phyloP scores from a whole-genome alignment of 2,113 vertebrate species.

The Anser cygnoides region DNA sequence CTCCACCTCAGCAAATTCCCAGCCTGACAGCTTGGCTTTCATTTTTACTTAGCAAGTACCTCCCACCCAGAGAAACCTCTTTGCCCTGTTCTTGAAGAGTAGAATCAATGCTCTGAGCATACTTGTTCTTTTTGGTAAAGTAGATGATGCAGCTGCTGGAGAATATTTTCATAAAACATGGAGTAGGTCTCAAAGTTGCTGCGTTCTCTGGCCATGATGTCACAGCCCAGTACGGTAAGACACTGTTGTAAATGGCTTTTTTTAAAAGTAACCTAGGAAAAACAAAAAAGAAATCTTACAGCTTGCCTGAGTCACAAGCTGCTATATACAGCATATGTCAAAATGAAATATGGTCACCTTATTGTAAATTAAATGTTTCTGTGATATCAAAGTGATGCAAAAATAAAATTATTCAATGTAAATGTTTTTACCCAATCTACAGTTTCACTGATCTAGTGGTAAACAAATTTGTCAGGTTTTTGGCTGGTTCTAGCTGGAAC shows the following conservation, averaged over 20 bases:
- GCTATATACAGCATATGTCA: not conserved
- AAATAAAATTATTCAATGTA: not conserved
- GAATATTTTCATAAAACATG: slow-evolving; percentile 78
- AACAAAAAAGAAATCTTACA: not conserved
- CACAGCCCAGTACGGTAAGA: slow-evolving; percentile 72
- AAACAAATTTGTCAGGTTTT: not conserved
- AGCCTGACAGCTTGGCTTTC: not conserved
- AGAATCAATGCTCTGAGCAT: not conserved
- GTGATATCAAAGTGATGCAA: not conserved
- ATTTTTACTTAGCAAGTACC: not conserved
- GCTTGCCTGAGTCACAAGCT: not conserved
- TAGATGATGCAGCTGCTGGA: slow-evolving; percentile 67
- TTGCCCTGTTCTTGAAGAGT: not conserved
- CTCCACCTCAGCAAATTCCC: not conserved
- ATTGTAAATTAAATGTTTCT: not conserved
- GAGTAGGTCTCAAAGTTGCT: slow-evolving; percentile 79
- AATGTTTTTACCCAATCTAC: not conserved
- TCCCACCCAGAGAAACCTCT: not conserved
- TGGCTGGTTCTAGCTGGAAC: not conserved
- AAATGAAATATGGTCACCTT: not conserved
- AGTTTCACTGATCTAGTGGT: not conserved
- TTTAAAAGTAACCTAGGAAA: slow-evolving; percentile 70
- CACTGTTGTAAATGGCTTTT: slow-evolving; percentile 73
- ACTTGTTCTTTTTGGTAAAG: slow-evolving; percentile 77
- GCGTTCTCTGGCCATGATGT: slow-evolving; percentile 73